Conservation (phyloP, 2,888 invertebrate species). For the Ophioninae sp. region DNA sequence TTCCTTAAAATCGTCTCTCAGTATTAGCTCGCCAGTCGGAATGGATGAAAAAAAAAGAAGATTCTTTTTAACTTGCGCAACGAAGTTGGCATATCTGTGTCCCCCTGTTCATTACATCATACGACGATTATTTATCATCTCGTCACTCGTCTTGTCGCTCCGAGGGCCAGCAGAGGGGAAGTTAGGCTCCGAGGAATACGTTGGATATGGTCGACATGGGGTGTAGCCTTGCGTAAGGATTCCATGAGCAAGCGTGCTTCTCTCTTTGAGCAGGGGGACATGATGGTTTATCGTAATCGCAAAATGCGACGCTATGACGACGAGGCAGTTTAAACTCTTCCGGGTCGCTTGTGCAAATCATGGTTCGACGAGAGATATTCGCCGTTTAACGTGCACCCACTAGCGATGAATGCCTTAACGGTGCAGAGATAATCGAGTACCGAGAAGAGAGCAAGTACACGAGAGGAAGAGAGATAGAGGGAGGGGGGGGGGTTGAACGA, state of each 20-base stretch:
- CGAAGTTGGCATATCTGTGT: slow-evolving; percentile 9
- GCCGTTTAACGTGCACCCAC: slow-evolving; percentile 62
- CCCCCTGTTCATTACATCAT: slow-evolving; percentile 1
- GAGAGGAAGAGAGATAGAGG: slow-evolving; percentile 22
- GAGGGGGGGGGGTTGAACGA: slow-evolving; percentile 42
- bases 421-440: slow-evolving; percentile 78
- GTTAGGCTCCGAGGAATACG: not conserved
- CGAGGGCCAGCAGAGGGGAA: not conserved
- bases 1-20: slow-evolving; percentile 29
- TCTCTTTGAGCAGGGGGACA: slow-evolving; percentile 22
- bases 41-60: slow-evolving; percentile 8
- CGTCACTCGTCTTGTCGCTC: slow-evolving; percentile 29
- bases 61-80: slow-evolving; percentile 33
- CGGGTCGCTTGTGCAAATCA: slow-evolving; percentile 67
- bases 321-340: slow-evolving; percentile 58
- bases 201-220: slow-evolving; percentile 1
- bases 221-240: not conserved
- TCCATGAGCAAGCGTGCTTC: slow-evolving; percentile 23
- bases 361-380: slow-evolving; percentile 64
- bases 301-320: slow-evolving; percentile 46
- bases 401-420: slow-evolving; percentile 77
- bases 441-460: slow-evolving; percentile 53
- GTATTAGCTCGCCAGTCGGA: not conserved
- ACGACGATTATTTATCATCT: slow-evolving; percentile 54
- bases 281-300: slow-evolving; percentile 53